Evolutionary conservation across 2,888 invertebrate genomes (phyloP), one percentile per base, ranked within the genome.

Genomic region (Plebejus anna): DNA sequence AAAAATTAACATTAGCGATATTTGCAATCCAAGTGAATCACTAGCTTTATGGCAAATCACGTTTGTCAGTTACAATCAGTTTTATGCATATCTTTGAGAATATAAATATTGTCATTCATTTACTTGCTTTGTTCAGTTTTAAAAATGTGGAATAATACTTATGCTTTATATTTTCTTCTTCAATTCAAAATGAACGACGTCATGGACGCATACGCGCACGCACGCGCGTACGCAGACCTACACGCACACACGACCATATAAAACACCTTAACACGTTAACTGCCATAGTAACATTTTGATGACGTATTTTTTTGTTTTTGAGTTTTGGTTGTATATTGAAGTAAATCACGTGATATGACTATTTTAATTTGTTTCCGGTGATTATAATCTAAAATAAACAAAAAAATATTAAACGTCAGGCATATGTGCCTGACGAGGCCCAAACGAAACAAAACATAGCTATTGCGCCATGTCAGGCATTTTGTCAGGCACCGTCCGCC

Each of bases 401-500:
- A 75, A 75, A 75, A 9, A 38, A 75, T 57, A 51, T 11, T 22
- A 47, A 57, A 57, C 73, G 76, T 57, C 76, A 22, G 22, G 22
- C 22, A 22, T 22, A 22, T 22, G 22, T 22, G 22, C 22, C 22
- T 73, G 61, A 76, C 76, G 72, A 76, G 76, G 76, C 76, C 76
- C 76, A 73, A 76, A 76, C 72, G 76, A 66, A 76, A 32, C 72
- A 66, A 76, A 76, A 76, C 51, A 76, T 76, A 76, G 66, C 75
- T 76, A 76, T 76, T 75, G 38, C 42, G 72, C 76, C 73, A 76
- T 76, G 76, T 76, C 76, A 76, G 47, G 71, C 76, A 76, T 76
- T 76, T 73, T 76, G 76, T 76, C 76, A 76, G 76, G 76, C 76
- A 76, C 76, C 76, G 36, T 73, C 76, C 73, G 73, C 73, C 73